Base-by-base conservation (phyloP, 2,113 vertebrate species). In the Cranoglanis bouderius region DNA sequence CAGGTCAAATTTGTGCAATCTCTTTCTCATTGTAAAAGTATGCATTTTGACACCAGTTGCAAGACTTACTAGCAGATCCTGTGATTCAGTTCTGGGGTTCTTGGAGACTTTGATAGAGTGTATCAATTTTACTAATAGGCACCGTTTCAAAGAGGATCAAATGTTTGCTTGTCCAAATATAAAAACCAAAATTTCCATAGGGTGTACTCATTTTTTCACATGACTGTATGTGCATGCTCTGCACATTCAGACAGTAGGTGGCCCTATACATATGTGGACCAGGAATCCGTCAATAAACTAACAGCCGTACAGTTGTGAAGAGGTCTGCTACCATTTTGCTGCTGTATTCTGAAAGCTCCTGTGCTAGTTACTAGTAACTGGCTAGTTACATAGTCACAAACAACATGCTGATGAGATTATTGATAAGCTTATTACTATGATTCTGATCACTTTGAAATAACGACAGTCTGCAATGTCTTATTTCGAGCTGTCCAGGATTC, bases 101-200 rank as follows among this genome's bases (percentile, higher is more conserved):
- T n/a, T n/a, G n/a, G n/a, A n/a, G n/a, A n/a, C n/a, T n/a, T n/a
- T n/a, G n/a, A n/a, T n/a, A 32, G 49, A 81, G 35, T 40, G 53
- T 95, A 97, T 85, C 96, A 99, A 98, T 96, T 92, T 97, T 97
- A 32, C 12, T n/a, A n/a, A 67, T n/a, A 67, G n/a, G 29, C 14
- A 67, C 63, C 32, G 63, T 32, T 67, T 18, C 4, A 18, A 40
- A 40, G 70, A 74, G 18, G n/a, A n/a, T n/a, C n/a, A n/a, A n/a
- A n/a, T n/a, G 70, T 74, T 19, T 74, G 35, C 35, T 21, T 19
- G 18, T 40, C n/a, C n/a, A n/a, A n/a, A n/a, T n/a, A n/a, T n/a
- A n/a, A n/a, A n/a, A n/a, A n/a, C n/a, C n/a, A n/a, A n/a, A n/a
- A n/a, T n/a, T n/a, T n/a, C 43, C 4, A 43, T 43, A 4, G 43